Conservation (phyloP, 2,888 invertebrate genomes). For the Vesta saturnalis region DNA sequence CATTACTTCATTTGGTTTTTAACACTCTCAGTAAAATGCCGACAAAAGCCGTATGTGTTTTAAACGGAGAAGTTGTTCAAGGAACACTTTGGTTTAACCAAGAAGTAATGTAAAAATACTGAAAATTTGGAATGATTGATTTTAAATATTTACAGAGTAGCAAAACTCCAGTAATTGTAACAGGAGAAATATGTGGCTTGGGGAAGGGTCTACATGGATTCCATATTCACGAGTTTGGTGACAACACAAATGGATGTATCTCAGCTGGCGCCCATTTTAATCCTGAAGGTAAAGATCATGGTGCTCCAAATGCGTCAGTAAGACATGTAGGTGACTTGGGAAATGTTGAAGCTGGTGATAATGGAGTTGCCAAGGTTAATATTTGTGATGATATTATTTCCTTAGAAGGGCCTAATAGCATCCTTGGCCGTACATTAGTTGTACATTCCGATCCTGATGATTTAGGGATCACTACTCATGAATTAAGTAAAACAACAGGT, state of each 20-base stretch:
- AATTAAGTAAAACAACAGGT: conserved; percentile 92
- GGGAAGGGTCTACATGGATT: conserved; percentile 85
- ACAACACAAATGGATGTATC: conserved; percentile 95
- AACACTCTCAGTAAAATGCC: too few species aligned
- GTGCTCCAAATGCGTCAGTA: conserved; percentile 74
- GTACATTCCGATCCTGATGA: conserved; percentile 96
- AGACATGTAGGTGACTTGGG: conserved; percentile 95
- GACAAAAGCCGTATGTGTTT: conserved; percentile 85
- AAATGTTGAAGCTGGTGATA: conserved; percentile 74
- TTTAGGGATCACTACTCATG: conserved; percentile 91
- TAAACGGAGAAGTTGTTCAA: conserved; percentile 81
- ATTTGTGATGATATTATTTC: conserved; percentile 73
- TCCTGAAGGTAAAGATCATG: conserved; percentile 83
- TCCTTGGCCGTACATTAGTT: conserved; percentile 86
- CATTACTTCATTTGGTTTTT: conserved; percentile 34
- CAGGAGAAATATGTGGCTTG: conserved; percentile 84
- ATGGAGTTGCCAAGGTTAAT: conserved; percentile 73
- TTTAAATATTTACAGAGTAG: not conserved
- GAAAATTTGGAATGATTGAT: not conserved
- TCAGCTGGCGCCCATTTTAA: conserved; percentile 96
- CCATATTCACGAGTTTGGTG: conserved; percentile 97
- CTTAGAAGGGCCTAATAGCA: conserved; percentile 75
- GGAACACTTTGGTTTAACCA: conserved; percentile 87
- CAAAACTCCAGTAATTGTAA: conserved; percentile 77
- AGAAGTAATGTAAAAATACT: conserved; percentile 65